Base-by-base conservation (phyloP, 2,888 invertebrate species). In the Cheilosia pagana region DNA sequence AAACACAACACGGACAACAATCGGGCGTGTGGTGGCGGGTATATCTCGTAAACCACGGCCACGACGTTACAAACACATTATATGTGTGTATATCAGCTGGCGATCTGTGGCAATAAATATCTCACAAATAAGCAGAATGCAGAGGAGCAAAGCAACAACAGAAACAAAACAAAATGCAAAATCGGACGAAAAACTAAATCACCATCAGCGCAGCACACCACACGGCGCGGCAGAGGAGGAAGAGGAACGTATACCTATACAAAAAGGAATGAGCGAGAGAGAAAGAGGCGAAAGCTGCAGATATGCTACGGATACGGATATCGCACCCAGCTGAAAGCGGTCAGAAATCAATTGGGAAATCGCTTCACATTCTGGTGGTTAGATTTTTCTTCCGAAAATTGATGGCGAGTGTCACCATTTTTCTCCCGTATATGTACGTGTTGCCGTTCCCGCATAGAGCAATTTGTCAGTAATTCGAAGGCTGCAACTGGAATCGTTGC, bases 21-120 rank as follows among this genome's bases (percentile, higher is more conserved):
- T 48, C 59, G 31, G 67, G 52, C 16, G 59, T 59, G 75, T 75
- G 81, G 81, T 82, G 77, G 81, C 62, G 41, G 75, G 55, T 60
- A 85, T 85, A 81, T 81, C 85, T 85, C 85, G 85, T 85, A 85
- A 85, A 85, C 81, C 85, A 85, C 85, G 71, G 70, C 85, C 75
- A 81, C 81, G 85, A 81, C 81, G 81, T 85, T 57, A 60, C 81
- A 55, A 72, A 70, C 87, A 90, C 90, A 90, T 90, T 90, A 90
- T 90, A 90, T 89, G 90, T 91, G 90, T 90, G 90, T 89, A 91
- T 92, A 91, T 92, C 91, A 89, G 88, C 88, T 88, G 87, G 88
- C 91, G 90, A 92, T 91, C 91, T 90, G 90, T 90, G 91, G 92
- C 91, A 91, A 91, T 91, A 91, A 91, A 91, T 91, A 92, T 91